Base-by-base conservation (phyloP, 2,797 vertebrate species). In the Hydrolagus colliei region DNA sequence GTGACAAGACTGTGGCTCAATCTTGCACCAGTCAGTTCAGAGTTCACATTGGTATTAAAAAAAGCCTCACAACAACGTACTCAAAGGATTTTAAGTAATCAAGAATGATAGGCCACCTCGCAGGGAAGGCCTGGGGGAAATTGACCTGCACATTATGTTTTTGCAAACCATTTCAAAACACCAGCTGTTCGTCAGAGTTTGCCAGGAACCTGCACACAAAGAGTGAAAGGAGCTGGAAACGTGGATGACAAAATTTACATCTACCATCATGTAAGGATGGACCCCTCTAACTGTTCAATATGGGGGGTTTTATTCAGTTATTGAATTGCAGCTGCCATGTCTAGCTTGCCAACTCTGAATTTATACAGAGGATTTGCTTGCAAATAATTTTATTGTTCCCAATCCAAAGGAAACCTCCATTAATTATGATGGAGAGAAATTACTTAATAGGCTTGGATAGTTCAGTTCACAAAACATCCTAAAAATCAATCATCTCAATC, bases 321-420 rank as follows among this genome's bases (percentile, higher is more conserved):
- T 77, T 77, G 75, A 77, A 77, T 77, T 77, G 59, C 75, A 77
- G 75, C 41, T 74, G 41, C 59, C 75, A 77, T 18, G 59, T 10
- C 9, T n/a, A 77, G 9, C 41, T 9, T 61, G 41, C 75, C 41
- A 77, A 77, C 20, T 20, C 20, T 77, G 59, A 52, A 77, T 3
- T 16, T 9, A 9, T 52, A 77, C 41, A 76, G 41, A 52, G 74
- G 27, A 74, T 41, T 35, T 74, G 5, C 73, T 74, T 32, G 9
- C 41, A 41, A 0, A 18, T 12, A 77, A 77, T 61, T 59, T 59
- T 52, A 77, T 77, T 16, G 20, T 77, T 77, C 18, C 75, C 52
- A 52, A 20, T 18, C 18, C 6, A n/a, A 76, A 61, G n/a, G 35
- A 61, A 77, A 77, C 2, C 18, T 77, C 73, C n/a, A 61, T 11